Conservation (phyloP, 2,113 vertebrate species). For the Miniopterus natalensis region DNA sequence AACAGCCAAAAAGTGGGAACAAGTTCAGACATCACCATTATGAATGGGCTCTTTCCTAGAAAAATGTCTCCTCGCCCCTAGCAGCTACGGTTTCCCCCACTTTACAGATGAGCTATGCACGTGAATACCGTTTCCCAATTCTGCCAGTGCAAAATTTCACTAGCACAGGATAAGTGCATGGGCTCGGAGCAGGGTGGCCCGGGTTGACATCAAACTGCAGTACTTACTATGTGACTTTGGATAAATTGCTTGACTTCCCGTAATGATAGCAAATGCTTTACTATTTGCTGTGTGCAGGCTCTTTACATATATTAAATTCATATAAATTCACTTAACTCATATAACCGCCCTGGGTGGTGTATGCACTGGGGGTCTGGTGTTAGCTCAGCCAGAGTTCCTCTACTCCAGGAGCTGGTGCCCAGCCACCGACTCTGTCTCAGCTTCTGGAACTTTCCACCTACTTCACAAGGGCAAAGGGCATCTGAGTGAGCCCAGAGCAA, state of each 20-base stretch:
- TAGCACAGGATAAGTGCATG: background rate
- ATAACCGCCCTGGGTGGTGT: background rate
- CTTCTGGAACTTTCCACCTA: background rate
- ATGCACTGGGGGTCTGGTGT: background rate
- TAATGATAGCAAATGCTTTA: background rate
- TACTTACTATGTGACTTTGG: background rate
- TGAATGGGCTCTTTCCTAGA: background rate
- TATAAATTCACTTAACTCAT: background rate
- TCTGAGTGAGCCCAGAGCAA: background rate
- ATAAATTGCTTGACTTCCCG: background rate
- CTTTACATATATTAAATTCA: background rate
- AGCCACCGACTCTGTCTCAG: background rate
- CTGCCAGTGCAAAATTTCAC: background rate
- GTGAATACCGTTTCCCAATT: accelerated
- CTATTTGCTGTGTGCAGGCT: background rate
- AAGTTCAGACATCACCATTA: background rate
- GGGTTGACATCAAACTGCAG: background rate
- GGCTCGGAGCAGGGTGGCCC: background rate
- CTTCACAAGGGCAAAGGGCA: background rate
- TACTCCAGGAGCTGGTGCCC: background rate
- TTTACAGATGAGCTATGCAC: background rate
- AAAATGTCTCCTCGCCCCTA: background rate
- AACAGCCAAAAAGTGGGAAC: background rate
- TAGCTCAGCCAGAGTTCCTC: background rate
- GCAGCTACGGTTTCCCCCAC: background rate